A percentile compares a stretch with the other conserved stretches of the same genome.
Evolutionary conservation across 2,888 invertebrate genomes (phyloP).

Genomic region (Phalera bucephala): DNA sequence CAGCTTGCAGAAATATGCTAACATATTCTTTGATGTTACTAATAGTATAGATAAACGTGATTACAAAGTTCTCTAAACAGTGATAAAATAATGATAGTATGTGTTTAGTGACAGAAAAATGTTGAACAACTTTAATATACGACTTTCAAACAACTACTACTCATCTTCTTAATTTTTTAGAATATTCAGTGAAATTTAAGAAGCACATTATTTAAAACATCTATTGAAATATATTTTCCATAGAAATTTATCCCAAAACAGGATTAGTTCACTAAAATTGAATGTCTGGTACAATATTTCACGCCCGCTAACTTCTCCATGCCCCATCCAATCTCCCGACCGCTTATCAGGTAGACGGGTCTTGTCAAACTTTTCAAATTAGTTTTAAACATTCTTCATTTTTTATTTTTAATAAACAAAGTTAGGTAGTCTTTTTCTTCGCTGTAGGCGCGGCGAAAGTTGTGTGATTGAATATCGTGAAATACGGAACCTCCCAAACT

Average conservation of each 20-base stretch:
- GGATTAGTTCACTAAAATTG: too few species aligned
- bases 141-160: too few species aligned
- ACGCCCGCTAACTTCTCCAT: slow-evolving; percentile 60
- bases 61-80: neutral
- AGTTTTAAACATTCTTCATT: slow-evolving; percentile 53
- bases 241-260: too few species aligned
- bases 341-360: slow-evolving; percentile 67
- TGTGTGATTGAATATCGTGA: slow-evolving; percentile 2
- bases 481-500: neutral
- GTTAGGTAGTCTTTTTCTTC: slow-evolving; percentile 24
- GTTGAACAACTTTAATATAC: too few species aligned
- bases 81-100: neutral
- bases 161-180: too few species aligned
- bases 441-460: slow-evolving; percentile 14
- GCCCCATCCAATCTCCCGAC: slow-evolving; percentile 62
- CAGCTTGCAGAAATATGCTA: neutral
- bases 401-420: slow-evolving; percentile 43
- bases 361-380: slow-evolving; percentile 72
- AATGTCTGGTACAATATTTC: slow-evolving; percentile 62
- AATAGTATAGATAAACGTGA: neutral
- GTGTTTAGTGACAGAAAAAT: too few species aligned
- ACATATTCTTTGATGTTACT: neutral
- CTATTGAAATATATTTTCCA: too few species aligned
- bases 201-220: neutral
- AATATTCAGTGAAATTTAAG: neutral